Evolutionary conservation across 2,113 vertebrate species (phyloP).

Genomic region (Muscicapa adusta): DNA sequence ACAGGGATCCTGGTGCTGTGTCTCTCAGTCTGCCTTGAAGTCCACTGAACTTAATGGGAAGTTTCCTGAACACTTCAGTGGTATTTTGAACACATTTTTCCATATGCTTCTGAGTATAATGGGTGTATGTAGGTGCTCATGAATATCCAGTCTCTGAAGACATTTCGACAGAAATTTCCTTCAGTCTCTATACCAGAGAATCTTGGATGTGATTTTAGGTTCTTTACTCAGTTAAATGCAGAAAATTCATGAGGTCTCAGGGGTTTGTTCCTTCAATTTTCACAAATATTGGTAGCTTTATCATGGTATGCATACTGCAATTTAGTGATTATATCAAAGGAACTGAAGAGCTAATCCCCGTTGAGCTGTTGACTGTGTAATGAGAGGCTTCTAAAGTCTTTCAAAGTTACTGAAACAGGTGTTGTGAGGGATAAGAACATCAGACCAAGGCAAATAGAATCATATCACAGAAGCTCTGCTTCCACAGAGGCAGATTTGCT

Average conservation of each 20-base stretch:
- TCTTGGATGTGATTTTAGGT: conserved; percentile 9
- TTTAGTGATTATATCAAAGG: conserved; percentile 41
- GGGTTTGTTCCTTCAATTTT: conserved; percentile 25
- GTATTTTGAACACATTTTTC: not conserved
- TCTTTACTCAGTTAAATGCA: not conserved
- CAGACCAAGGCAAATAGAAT: not conserved
- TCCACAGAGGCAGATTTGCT: not conserved
- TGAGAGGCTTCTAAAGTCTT: conserved; percentile 11
- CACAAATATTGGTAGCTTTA: not conserved
- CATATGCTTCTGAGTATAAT: not conserved
- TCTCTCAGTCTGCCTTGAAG: not conserved
- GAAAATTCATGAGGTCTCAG: not conserved
- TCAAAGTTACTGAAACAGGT: conserved; percentile 46
- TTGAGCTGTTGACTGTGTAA: conserved; percentile 7
- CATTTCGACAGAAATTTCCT: not conserved
- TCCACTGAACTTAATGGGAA: not conserved
- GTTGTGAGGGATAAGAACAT: conserved; percentile 45
- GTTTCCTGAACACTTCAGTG: not conserved
- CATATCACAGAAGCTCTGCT: not conserved
- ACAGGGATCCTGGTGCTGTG: not conserved
- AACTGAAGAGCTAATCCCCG: conserved; percentile 24
- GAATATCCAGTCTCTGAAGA: not conserved
- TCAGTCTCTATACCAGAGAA: not conserved
- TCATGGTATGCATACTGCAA: not conserved
- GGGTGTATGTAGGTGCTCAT: not conserved